Evolutionary conservation across 1,140 invertebrate species (phyloP).

Genomic region (Rhagoletis pomonella): DNA sequence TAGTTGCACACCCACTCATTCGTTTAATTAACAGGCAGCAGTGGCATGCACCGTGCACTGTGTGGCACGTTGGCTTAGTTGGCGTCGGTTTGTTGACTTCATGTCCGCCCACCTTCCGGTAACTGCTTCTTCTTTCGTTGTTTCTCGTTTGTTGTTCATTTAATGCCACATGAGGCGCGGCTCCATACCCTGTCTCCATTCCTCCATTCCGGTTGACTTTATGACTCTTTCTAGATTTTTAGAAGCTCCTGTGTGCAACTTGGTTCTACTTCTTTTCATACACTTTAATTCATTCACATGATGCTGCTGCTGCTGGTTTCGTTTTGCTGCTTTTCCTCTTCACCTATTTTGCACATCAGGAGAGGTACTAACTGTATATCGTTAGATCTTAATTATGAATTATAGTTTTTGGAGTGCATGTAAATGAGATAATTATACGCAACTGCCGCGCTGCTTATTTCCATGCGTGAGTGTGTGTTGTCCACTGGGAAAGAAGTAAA

Average conservation of each 20-base stretch:
- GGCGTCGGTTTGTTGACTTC: slow-evolving; percentile 45
- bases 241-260: slow-evolving; percentile 9
- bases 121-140: neutral
- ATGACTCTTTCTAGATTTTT: slow-evolving; percentile 8
- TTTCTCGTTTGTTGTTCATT: slow-evolving; percentile 52
- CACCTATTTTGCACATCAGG: neutral
- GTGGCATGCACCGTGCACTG: neutral
- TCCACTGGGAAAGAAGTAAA: neutral
- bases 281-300: slow-evolving; percentile 15
- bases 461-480: neutral
- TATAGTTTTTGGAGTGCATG: slow-evolving; percentile 53
- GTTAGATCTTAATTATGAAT: slow-evolving; percentile 56
- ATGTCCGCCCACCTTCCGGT: slow-evolving; percentile 38
- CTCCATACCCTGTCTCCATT: neutral
- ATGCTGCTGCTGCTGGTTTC: neutral
- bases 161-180: slow-evolving; percentile 28
- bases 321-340: neutral
- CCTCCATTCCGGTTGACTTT: neutral
- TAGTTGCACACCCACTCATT: slow-evolving; percentile 70
- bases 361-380: slow-evolving; percentile 24
- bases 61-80: slow-evolving; percentile 57
- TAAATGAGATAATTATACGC: slow-evolving; percentile 56
- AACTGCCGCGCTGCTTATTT: neutral
- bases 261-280: slow-evolving; percentile 11
- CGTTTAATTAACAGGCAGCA: slow-evolving; percentile 53